Base-by-base conservation (phyloP, 1,140 invertebrate genomes). In the Ceratitis capitata region DNA sequence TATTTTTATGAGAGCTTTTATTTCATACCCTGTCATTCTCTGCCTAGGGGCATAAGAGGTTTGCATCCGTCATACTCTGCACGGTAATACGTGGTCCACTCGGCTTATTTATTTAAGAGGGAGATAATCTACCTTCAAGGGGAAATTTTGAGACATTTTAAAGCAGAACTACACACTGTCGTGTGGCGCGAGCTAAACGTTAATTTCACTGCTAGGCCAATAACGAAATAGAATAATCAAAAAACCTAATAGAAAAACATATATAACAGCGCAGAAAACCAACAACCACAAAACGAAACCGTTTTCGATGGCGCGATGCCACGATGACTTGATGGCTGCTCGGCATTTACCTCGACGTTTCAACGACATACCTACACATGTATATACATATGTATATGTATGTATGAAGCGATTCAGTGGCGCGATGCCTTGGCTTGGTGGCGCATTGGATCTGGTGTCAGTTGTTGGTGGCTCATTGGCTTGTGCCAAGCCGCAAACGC, bases 311-410 rank as follows among this genome's bases (percentile, higher is more conserved):
- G 69, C 69, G 69, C 69, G 69, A 78, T 69, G 61, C 61, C 61
- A 69, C 61, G 61, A 69, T 78, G 69, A 35, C 69, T 78, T 78
- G 69, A 78, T 78, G 69, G 69, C 69, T 78, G 69, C 69, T 78
- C 69, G 69, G 69, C 39, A 39, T 78, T 78, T 78, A 45, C 69
- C 39, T 78, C 69, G 69, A 78, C 23, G 39, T 39, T 78, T 47
- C 69, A 45, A 45, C 42, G 23, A 23, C 23, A 26, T n/a, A 64
- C 29, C 14, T n/a, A 78, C 14, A 39, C 16, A 7, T 32, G n/a
- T 42, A 42, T 16, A 42, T 45, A 39, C 9, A 69, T 23, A 69
- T 12, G n/a, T n/a, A 69, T 56, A 12, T 61, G 26, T 61, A 61
- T n/a, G n/a, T n/a, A n/a, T n/a, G n/a, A 12, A 7, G 35, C 39